phyloP scores from a whole-genome alignment of 2,797 vertebrate species.

The Philypnodon macrostomus region DNA sequence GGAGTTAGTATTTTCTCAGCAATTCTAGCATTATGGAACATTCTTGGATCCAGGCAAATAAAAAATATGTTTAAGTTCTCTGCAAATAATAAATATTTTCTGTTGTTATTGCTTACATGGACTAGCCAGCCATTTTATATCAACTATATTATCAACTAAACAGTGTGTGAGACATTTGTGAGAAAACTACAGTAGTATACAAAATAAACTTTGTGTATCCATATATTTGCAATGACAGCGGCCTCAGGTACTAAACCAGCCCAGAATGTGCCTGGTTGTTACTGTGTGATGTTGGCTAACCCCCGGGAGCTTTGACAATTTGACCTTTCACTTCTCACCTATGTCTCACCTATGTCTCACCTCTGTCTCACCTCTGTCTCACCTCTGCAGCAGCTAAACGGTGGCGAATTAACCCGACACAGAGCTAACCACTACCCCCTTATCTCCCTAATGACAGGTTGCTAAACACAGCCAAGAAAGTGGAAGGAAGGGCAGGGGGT shows the following conservation, averaged over 20 bases:
- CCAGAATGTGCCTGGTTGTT: background rate
- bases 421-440: constrained; percentile 30
- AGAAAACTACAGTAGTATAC: no score
- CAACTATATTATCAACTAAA: no score
- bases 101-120: no score
- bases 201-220: no score
- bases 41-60: no score
- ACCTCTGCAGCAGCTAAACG: constrained; percentile 19
- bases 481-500: constrained; percentile 3
- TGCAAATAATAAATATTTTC: no score
- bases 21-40: no score
- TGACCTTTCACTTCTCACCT: constrained; percentile 27
- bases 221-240: constrained; percentile 7
- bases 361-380: constrained; percentile 31
- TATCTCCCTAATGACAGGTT: constrained; percentile 45
- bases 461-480: constrained; percentile 1
- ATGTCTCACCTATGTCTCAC: constrained; percentile 34
- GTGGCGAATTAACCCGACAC: constrained; percentile 21
- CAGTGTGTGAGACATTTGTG: no score
- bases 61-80: no score
- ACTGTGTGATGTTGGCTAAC: constrained; percentile 8
- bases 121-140: no score
- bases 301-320: constrained; percentile 16
- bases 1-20: no score
- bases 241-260: constrained; percentile 10